Base-by-base conservation (phyloP, 2,888 invertebrate species). In the Morpho helenor region DNA sequence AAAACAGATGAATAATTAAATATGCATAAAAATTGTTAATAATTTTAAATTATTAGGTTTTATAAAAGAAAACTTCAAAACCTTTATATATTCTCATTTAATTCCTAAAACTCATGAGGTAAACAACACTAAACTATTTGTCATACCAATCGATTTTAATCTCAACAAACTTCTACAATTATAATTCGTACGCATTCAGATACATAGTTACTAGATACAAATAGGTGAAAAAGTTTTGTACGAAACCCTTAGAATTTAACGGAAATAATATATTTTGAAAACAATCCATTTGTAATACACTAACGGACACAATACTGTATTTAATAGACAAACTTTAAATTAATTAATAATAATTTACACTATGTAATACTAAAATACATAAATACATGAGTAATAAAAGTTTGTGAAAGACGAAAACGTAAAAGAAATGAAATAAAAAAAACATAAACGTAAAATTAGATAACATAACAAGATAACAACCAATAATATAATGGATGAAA, bases 51-150 rank as follows among this genome's bases (percentile, higher is more conserved):
- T 31, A 31, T 31, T 31, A 5, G 31, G 5, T 31, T 31, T 5
- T 31, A 3, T 31, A 31, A 53, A 79, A 79, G 72, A 72, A 80
- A 81, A 80, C 68, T 9, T 55, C 53, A 54, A 60, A 69, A 68
- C 55, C 68, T 75, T 81, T 77, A 80, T 79, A 87, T 86, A 86
- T 80, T 87, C 79, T 84, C 75, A 77, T 88, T 89, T 89, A 82
- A 81, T 90, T 85, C 81, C 89, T 90, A 90, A 81, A 88, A 87
- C 82, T 87, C 88, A 88, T 90, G 89, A 90, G 89, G 89, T 89
- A 90, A 89, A 88, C 87, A 87, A 86, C 75, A 77, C 89, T 88
- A 87, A 77, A 79, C 85, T 88, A 86, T 82, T 75, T 82, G 74
- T 72, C 68, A 78, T 81, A 84, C 84, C 83, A 87, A 86, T 84